Base-by-base conservation (phyloP, 2,888 invertebrate species). In the Hermodice carunculata region DNA sequence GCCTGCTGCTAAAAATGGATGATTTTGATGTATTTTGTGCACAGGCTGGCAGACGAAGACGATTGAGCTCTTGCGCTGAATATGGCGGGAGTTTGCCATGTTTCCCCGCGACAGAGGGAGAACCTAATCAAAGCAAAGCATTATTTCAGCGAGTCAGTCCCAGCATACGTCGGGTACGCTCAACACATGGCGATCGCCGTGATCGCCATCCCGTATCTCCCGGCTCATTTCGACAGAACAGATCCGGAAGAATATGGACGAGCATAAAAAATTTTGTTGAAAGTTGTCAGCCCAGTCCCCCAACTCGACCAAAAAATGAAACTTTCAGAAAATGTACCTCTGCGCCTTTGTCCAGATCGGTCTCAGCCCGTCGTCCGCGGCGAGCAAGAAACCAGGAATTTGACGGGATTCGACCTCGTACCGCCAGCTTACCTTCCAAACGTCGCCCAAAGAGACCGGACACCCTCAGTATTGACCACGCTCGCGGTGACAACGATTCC, bases 371-470 rank as follows among this genome's bases (percentile, higher is more conserved):
- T 37, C 52, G 42, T 14, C 40, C 32, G 34, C 61, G 61, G 17
- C 29, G 53, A 22, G 37, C 44, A 3, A 51, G 52, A 26, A 42
- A 61, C 42, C 54, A 37, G 26, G 53, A 46, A 26, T 17, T 31
- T 17, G 34, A 26, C 31, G 34, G 77, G 22, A 81, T 81, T 66
- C 71, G 84, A 31, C 81, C 81, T 2, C 66, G 84, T 42, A 83
- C 83, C 1, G 78, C 79, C 61, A 81, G 81, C 56, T 76, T 83
- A 69, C 83, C 83, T 0, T 75, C 77, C 5, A 67, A 76, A 53
- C 79, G 74, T 48, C 64, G 69, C 17, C 69, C 76, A 43, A 73
- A 71, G 49, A 73, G 76, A 51, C 78, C 78, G 2, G 67, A 71
- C 14, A 62, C 74, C n/a, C 67, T 72, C 6, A 53, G 54, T 43